Conservation (phyloP, 2,888 invertebrate species). For the Lissocephala sabroskyi region DNA sequence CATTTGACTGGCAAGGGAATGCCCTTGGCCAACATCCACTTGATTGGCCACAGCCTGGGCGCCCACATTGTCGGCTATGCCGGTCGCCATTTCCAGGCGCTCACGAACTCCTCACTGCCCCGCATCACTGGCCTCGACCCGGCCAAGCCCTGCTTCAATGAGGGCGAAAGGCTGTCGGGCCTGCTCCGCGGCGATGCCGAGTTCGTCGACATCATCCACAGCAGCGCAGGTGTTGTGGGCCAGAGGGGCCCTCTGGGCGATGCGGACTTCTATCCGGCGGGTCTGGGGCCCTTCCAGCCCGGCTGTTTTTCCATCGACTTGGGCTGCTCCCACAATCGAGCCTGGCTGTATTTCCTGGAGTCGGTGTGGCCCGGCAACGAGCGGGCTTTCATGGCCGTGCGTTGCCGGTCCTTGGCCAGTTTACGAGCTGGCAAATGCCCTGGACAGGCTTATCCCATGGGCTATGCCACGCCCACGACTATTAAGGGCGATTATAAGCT, state of each 20-base stretch:
- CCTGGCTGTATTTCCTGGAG: constrained; percentile 58
- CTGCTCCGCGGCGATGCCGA: constrained; percentile 60
- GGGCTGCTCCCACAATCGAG: constrained; percentile 55
- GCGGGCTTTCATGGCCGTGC: constrained; percentile 33
- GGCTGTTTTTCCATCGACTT: constrained; percentile 40
- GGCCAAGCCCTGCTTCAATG: constrained; percentile 67
- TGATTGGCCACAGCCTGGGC: constrained; percentile 66
- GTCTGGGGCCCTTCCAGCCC: constrained; percentile 42
- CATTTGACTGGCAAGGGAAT: constrained; percentile 42
- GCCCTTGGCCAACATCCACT: constrained; percentile 53
- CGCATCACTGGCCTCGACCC: constrained; percentile 70
- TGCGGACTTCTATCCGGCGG: constrained; percentile 65
- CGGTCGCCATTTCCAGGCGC: constrained; percentile 45
- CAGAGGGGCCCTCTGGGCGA: constrained; percentile 50
- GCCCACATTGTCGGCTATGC: constrained; percentile 63
- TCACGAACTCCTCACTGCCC: constrained; percentile 47
- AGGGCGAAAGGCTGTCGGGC: constrained; percentile 49
- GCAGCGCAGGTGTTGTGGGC: constrained; percentile 59
- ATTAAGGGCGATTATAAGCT: constrained; percentile 53
- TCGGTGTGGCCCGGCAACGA: constrained; percentile 60
- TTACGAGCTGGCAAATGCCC: constrained; percentile 32
- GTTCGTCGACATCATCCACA: constrained; percentile 66
- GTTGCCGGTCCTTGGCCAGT: constrained; percentile 12
- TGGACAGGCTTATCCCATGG: constrained; percentile 40
- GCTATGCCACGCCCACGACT: constrained; percentile 30